Base-by-base conservation (phyloP, 2,797 vertebrate species). In the Bradypodion ventrale region DNA sequence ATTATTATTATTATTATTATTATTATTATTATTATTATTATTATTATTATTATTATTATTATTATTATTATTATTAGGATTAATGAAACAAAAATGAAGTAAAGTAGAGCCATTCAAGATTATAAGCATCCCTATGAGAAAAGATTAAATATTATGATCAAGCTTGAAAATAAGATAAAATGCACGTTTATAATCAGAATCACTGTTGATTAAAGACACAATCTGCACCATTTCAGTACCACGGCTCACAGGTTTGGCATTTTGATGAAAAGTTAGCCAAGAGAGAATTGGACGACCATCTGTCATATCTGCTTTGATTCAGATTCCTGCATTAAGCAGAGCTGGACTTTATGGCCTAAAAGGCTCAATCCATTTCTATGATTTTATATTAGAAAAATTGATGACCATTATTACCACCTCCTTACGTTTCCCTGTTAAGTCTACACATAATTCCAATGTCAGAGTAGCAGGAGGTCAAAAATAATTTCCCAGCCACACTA, bases 61-160 rank as follows among this genome's bases (percentile, higher is more conserved):
- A n/a, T n/a, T n/a, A n/a, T n/a, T n/a, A n/a, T n/a, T n/a, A n/a
- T n/a, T n/a, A n/a, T n/a, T n/a, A n/a, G n/a, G n/a, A n/a, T n/a
- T 40, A 32, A 56, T 7, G 52, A 49, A 29, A 37, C 4, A 79
- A 79, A 79, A 79, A 65, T 78, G 56, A 78, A 79, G 32, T 68
- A 66, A 32, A 52, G 42, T 32, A 68, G 25, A 72, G 59, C 29
- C 15, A 8, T 83, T 63, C 49, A 60, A 87, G 42, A 83, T 80
- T 77, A 60, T 9, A 74, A 73, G 60, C 82, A 70, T 78, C 83
- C 56, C 32, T 72, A 10, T 8, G 23, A 73, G 75, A 83, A 27
- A 84, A 80, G 2, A 79, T 49, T 74, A 86, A 87, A 40, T 1
- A 29, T 46, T 73, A 73, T 82, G 85, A 84, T 74, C 42, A 62